A percentile compares a stretch with the other conserved stretches of the same genome.
These are phyloP conservation scores for Kradibia gibbosae DNA, from an alignment of 1,140 invertebrate species.

Conservation along the genomic window DNA sequence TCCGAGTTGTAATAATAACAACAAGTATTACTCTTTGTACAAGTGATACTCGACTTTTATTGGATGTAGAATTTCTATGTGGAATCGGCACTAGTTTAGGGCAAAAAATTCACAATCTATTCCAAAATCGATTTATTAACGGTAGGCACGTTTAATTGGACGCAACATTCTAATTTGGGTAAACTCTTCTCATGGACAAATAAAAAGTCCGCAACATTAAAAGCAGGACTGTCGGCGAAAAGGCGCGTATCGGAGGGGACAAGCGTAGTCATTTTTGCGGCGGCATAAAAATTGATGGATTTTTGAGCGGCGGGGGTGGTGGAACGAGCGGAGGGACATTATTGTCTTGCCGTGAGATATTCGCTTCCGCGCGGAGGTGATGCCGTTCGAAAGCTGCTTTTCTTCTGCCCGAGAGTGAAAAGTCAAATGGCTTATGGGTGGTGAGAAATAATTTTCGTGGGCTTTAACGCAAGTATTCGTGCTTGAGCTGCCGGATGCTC, in stretches of 20 bases:
- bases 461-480: neutral
- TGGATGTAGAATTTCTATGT: no score
- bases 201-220: no score
- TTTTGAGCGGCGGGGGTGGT: no score
- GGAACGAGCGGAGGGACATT: neutral
- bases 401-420: conserved; percentile 5
- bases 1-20: no score
- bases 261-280: conserved; percentile 34
- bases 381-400: neutral
- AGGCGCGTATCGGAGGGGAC: neutral
- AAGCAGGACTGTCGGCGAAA: neutral
- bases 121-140: no score
- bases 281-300: conserved; percentile 37
- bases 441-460: neutral
- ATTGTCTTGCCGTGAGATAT: neutral
- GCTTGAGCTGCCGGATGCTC: neutral
- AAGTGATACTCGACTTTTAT: no score
- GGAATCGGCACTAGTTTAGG: no score
- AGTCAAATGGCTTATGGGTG: neutral
- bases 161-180: no score
- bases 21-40: no score
- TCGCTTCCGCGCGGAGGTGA: neutral
- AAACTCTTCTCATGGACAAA: no score
- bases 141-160: no score
- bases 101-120: no score